Evolutionary conservation across 2,797 vertebrate species (phyloP), one percentile per base, ranked within the genome.

Genomic region (Amphiprion clarkii): DNA sequence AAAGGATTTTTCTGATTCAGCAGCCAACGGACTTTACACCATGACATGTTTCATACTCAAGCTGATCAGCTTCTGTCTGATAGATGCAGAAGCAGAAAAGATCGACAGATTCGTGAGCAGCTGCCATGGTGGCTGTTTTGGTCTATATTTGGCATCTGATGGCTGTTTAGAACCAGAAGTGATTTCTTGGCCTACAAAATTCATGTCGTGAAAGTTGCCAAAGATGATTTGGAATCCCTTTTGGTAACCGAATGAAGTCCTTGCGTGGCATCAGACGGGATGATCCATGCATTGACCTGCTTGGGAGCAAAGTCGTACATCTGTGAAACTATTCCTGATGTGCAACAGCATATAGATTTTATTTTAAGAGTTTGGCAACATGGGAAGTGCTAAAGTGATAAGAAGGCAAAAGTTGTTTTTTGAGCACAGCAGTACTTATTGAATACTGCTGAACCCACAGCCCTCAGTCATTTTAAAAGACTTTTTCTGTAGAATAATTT

Each of bases 161-260:
- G 13, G 19, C 46, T 46, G 29, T 51, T 66, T 57, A 36, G 16
- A 27, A 27, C 27, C 3, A 27, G 27, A 27, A 27, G 27, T 27
- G 27, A 27, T 27, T 27, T 27, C 27, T 27, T 27, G 3, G 27
- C 27, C 27, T 7, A 17, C 5, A 48, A 61, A 48, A 70, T 57
- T 72, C 23, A 54, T 70, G 54, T 66, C 36, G 7, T 64, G 39
- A 31, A 71, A 59, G 56, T 64, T 29, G 67, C 48, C 63, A 61
- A 49, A 69, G 65, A 72, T 66, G 36, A 73, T 67, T 78, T 51
- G 19, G 69, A 75, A 60, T 73, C 40, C 4, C 44, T 39, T 72
- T 67, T 40, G 4, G 33, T 33, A 25, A 62, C 19, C 67, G 53
- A 67, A 82, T 58, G 16, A 71, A 36, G 29, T 59, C n/a, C 54